Evolutionary conservation across 2,888 invertebrate species (phyloP).

Genomic region (Drosophila hawaiiensis): DNA sequence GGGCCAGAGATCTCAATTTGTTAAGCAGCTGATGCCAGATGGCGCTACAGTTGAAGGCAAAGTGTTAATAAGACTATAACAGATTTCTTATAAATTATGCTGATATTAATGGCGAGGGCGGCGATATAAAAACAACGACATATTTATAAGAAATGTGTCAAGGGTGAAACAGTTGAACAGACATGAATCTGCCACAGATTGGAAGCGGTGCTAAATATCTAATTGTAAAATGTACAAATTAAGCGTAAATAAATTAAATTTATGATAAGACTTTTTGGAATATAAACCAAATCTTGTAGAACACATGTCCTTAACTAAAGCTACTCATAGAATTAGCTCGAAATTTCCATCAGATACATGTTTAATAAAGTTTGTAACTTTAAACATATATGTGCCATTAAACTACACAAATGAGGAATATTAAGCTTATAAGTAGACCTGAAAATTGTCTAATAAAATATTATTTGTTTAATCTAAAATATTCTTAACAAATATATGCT

Average conservation of each 20-base stretch:
- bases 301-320: neutral
- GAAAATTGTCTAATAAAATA: neutral
- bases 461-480: neutral
- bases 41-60: conserved; percentile 51
- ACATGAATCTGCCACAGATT: conserved; percentile 1
- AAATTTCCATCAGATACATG: neutral
- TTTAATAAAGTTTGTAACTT: neutral
- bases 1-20: conserved; percentile 67
- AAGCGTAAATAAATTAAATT: neutral
- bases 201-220: conserved; percentile 6
- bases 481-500: neutral
- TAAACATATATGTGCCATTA: neutral
- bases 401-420: neutral
- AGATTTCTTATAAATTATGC: conserved; percentile 76
- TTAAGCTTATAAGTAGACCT: neutral
- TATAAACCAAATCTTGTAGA: neutral
- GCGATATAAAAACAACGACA: conserved; percentile 25
- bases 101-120: conserved; percentile 48
- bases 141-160: conserved; percentile 62
- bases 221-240: neutral
- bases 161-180: conserved; percentile 30
- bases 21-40: conserved; percentile 76
- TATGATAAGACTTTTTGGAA: neutral
- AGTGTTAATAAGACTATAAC: conserved; percentile 71
- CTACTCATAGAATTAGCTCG: neutral